Evolutionary conservation across 2,888 invertebrate genomes (phyloP).

Genomic region (Geotrupes spiniger): DNA sequence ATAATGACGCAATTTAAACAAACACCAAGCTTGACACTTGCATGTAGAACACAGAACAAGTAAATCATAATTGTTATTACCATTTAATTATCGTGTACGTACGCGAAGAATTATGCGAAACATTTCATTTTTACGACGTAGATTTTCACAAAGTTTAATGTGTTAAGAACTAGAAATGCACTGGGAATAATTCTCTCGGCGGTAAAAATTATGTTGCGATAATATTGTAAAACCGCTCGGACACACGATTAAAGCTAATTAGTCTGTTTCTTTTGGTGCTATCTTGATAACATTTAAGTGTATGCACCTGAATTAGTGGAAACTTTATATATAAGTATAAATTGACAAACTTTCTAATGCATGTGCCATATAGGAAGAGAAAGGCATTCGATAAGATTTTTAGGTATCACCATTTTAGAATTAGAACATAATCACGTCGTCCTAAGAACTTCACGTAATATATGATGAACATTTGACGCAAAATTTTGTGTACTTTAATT

Average conservation of each 20-base stretch:
- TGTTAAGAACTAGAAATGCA: slow-evolving; percentile 2
- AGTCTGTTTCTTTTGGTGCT: slow-evolving; percentile 9
- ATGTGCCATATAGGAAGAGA: no score
- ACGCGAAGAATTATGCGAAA: slow-evolving; percentile 1
- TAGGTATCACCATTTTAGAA: no score
- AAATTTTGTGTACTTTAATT: no score
- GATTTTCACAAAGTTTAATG: slow-evolving; percentile 2
- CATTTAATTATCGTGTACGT: not conserved
- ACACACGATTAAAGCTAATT: slow-evolving; percentile 12
- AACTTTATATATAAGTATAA: no score
- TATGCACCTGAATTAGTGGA: slow-evolving; percentile 4
- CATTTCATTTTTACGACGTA: not conserved
- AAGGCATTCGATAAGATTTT: no score
- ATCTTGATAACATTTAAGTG: slow-evolving; percentile 11
- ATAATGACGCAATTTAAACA: not conserved
- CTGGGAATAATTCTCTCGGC: not conserved
- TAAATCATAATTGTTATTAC: slow-evolving; percentile 1
- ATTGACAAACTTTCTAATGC: slow-evolving; percentile 6
- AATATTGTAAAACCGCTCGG: slow-evolving; percentile 1
- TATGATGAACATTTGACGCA: no score
- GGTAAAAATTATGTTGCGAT: slow-evolving; percentile 1
- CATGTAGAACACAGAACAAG: no score
- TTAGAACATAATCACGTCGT: no score
- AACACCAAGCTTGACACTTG: no score
- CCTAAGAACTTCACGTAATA: no score